These are phyloP conservation scores for Tolmerus cingulatus DNA, from an alignment of 2,888 invertebrate genomes.

Conservation along the genomic window DNA sequence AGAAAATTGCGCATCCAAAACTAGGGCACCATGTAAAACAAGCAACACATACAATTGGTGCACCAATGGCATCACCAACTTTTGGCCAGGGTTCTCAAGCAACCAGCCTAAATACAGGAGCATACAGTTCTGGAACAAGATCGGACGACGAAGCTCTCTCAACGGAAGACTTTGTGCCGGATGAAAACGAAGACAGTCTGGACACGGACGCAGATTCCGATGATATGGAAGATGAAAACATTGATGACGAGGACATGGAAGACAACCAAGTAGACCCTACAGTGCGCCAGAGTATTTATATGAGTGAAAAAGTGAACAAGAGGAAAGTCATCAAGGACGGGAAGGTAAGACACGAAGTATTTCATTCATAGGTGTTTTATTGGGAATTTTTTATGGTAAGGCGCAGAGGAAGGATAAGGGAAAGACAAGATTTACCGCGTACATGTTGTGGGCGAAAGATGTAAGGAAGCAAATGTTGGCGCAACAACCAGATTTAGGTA, in stretches of 20 bases:
- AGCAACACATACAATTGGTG: neutral
- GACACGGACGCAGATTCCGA: slow-evolving; percentile 47
- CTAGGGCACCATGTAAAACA: neutral
- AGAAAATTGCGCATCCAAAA: slow-evolving; percentile 50
- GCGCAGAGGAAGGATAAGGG: slow-evolving; percentile 82
- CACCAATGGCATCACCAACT: neutral
- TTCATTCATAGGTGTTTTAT: neutral
- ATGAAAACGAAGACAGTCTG: slow-evolving; percentile 33
- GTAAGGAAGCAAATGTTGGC: slow-evolving; percentile 76
- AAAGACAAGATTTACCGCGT: slow-evolving; percentile 83
- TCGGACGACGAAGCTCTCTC: slow-evolving; percentile 18
- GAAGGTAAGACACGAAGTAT: slow-evolving; percentile 53
- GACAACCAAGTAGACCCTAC: slow-evolving; percentile 55
- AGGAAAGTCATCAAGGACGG: slow-evolving; percentile 76
- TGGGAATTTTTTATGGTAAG: slow-evolving; percentile 71
- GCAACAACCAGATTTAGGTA: slow-evolving; percentile 72
- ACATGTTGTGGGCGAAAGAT: slow-evolving; percentile 91
- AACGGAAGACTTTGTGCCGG: slow-evolving; percentile 5
- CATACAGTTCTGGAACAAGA: slow-evolving; percentile 14
- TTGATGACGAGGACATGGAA: slow-evolving; percentile 52
- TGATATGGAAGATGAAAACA: slow-evolving; percentile 45
- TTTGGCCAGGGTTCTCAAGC: neutral
- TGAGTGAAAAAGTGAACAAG: slow-evolving; percentile 81
- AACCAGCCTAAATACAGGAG: neutral
- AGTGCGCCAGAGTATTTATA: slow-evolving; percentile 69